phyloP scores from a whole-genome alignment of 2,113 vertebrate genomes.

The Prionailurus bengalensis region DNA sequence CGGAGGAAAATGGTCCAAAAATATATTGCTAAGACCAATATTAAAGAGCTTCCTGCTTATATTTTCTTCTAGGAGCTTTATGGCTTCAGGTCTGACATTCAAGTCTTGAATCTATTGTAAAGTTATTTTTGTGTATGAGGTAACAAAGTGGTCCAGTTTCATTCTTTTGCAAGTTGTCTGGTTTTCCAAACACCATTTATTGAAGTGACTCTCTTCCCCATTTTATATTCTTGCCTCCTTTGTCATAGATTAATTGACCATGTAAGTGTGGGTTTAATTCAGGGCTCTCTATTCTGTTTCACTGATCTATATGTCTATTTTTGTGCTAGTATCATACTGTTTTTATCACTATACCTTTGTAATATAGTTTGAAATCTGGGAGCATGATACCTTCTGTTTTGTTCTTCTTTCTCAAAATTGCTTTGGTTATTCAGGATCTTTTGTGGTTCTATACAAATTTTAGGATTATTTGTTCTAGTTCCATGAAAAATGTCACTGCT shows the following conservation, averaged over 20 bases:
- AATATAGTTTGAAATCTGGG: not conserved
- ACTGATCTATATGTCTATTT: not conserved
- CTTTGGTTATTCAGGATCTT: not conserved
- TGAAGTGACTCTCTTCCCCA: not conserved
- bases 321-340: not conserved
- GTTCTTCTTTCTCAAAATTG: not conserved
- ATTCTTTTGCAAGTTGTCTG: not conserved
- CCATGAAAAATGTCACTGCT: not conserved
- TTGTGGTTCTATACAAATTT: not conserved
- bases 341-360: not conserved
- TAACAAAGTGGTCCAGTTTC: not conserved
- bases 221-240: not conserved
- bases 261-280: not conserved
- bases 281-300: not conserved
- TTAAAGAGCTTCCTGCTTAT: not conserved
- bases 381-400: not conserved
- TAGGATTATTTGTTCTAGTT: not conserved
- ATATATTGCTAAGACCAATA: not conserved
- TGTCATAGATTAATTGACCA: not conserved
- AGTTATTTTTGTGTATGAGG: not conserved
- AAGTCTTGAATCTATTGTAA: not conserved
- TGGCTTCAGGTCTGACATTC: not conserved
- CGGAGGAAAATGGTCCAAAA: not conserved
- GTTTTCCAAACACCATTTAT: not conserved
- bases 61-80: not conserved